A percentile compares a stretch with the other conserved stretches of the same genome.
Conservation (phyloP, 2,797 vertebrate genomes). For the Artibeus lituratus region DNA sequence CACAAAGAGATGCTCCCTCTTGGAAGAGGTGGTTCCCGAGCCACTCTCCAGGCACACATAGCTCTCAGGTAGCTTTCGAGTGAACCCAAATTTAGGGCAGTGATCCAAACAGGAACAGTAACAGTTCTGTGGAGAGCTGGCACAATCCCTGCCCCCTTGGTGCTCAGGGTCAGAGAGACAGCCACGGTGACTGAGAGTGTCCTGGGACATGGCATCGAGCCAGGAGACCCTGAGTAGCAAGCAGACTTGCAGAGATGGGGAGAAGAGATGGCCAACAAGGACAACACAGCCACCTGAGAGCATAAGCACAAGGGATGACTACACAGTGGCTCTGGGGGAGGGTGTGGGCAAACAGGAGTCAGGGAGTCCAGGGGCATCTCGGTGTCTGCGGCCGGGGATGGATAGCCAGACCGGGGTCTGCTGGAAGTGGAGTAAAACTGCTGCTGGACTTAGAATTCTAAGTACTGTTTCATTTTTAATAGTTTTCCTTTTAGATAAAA, state of each 20-base stretch:
- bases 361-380: neutral
- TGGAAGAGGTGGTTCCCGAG: neutral
- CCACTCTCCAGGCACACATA: neutral
- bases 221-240: neutral
- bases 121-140: neutral
- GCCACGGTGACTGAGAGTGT: neutral
- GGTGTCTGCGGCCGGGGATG: accelerated
- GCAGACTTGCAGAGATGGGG: neutral
- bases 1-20: neutral
- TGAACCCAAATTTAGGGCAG: constrained; percentile 1
- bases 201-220: neutral
- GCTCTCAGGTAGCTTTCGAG: neutral
- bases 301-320: too few relatives aligned
- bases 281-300: neutral
- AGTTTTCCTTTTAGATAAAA: constrained; percentile 35
- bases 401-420: neutral
- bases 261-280: neutral
- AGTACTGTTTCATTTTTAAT: neutral
- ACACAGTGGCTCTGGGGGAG: accelerated
- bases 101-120: constrained; percentile 38
- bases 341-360: accelerated
- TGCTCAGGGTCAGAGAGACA: neutral
- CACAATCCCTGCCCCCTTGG: neutral
- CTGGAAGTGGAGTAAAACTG: neutral
- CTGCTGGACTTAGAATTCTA: neutral